phyloP scores from a whole-genome alignment of 2,113 vertebrate species.

The Takifugu flavidus region DNA sequence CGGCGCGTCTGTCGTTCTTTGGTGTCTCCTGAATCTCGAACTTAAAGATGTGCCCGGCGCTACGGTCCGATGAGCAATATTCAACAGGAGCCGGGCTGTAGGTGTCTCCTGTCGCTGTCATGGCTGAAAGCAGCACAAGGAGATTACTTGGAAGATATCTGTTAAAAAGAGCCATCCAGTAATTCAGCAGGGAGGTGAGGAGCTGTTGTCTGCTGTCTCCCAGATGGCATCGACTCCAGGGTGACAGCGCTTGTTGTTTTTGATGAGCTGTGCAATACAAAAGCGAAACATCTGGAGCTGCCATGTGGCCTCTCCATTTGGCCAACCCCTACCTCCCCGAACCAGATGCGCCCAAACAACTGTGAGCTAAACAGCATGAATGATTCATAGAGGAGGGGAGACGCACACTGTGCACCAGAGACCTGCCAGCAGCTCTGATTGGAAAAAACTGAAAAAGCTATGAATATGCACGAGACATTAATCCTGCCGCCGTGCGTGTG shows the following conservation, averaged over 20 bases:
- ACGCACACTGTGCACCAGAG: slow-evolving; percentile 58
- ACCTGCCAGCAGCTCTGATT: slow-evolving; percentile 69
- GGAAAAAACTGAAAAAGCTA: slow-evolving; percentile 63
- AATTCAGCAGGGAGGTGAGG: slow-evolving; percentile 58
- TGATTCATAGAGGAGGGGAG: slow-evolving; percentile 78
- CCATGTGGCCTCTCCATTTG: slow-evolving; percentile 83
- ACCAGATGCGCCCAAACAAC: slow-evolving; percentile 74
- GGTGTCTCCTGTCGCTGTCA: neutral
- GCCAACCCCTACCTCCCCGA: slow-evolving; percentile 72
- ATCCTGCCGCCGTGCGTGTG: slow-evolving; percentile 8
- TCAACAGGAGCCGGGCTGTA: neutral
- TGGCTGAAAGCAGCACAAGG: slow-evolving; percentile 24
- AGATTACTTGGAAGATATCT: slow-evolving; percentile 49
- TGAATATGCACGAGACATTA: slow-evolving; percentile 80
- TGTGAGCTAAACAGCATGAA: slow-evolving; percentile 75
- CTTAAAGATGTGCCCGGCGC: too few species aligned
- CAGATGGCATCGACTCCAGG: slow-evolving; percentile 73
- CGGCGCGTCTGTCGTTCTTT: too few species aligned
- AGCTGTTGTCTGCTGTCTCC: slow-evolving; percentile 70
- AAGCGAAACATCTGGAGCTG: slow-evolving; percentile 85
- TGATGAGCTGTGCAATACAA: slow-evolving; percentile 81
- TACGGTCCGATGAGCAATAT: neutral
- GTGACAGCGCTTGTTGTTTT: slow-evolving; percentile 71
- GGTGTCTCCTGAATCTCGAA: too few species aligned
- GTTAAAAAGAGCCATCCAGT: slow-evolving; percentile 44